These are phyloP conservation scores for Ptilodon capucinus DNA, from an alignment of 2,888 invertebrate genomes.

Conservation along the genomic window DNA sequence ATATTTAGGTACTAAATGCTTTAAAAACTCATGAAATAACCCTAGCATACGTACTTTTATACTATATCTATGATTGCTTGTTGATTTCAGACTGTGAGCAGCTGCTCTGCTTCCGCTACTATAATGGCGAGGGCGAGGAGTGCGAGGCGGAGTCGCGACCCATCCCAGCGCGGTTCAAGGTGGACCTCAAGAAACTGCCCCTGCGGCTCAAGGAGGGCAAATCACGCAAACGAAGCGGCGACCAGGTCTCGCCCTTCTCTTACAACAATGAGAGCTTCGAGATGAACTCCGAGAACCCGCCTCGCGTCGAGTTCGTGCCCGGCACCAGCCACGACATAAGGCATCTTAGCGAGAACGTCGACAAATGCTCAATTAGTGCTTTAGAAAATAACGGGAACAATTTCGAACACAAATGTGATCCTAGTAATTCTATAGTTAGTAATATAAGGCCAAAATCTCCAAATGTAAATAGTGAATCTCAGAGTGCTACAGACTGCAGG, in stretches of 20 bases:
- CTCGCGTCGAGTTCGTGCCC: slow-evolving; percentile 66
- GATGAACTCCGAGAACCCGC: slow-evolving; percentile 72
- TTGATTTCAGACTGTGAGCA: slow-evolving; percentile 85
- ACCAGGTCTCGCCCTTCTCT: slow-evolving; percentile 73
- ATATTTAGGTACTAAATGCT: too few species aligned
- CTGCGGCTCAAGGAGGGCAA: slow-evolving; percentile 80
- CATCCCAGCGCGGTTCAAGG: slow-evolving; percentile 71
- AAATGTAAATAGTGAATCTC: slow-evolving; percentile 76
- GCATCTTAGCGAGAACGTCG: slow-evolving; percentile 76
- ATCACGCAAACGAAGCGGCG: slow-evolving; percentile 75
- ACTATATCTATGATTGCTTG: background rate
- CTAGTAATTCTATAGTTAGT: slow-evolving; percentile 76
- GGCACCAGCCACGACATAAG: slow-evolving; percentile 71
- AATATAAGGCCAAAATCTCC: slow-evolving; percentile 71
- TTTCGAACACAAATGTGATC: slow-evolving; percentile 77
- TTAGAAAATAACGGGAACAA: slow-evolving; percentile 74
- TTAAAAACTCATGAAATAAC: too few species aligned
- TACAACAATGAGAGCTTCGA: slow-evolving; percentile 80
- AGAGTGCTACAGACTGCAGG: slow-evolving; percentile 57
- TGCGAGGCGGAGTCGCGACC: slow-evolving; percentile 85
- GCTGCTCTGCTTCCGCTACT: slow-evolving; percentile 87
- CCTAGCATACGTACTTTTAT: background rate
- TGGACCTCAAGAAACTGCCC: slow-evolving; percentile 83
- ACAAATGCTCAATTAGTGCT: slow-evolving; percentile 82
- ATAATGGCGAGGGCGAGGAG: slow-evolving; percentile 84